phyloP scores from a whole-genome alignment of 2,797 vertebrate genomes.

The Australoheros facetus region DNA sequence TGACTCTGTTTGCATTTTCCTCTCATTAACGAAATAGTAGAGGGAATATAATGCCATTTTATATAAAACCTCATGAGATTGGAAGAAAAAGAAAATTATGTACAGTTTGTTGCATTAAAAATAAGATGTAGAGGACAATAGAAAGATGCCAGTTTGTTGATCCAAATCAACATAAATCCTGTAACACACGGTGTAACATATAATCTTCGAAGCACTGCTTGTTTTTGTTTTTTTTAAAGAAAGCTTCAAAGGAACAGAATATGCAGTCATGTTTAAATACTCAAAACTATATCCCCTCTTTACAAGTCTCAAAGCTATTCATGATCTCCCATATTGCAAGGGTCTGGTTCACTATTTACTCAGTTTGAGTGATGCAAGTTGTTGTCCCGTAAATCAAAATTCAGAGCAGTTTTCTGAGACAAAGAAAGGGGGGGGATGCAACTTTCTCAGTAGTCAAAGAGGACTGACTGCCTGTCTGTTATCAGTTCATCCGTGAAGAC shows the following conservation, averaged over 20 bases:
- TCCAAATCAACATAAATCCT: conserved; percentile 60
- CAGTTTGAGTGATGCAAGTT: background rate
- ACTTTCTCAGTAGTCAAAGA: conserved; percentile 64
- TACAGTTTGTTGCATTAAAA: conserved; percentile 51
- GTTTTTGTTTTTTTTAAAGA: background rate
- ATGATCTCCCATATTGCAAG: background rate
- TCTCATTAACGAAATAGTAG: conserved; percentile 24
- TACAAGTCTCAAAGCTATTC: conserved; percentile 9
- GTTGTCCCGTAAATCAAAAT: background rate
- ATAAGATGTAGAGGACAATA: conserved; percentile 33
- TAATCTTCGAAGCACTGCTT: conserved; percentile 51
- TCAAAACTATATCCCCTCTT: conserved; percentile 32
- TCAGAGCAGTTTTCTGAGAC: conserved; percentile 23
- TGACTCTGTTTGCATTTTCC: conserved; percentile 12
- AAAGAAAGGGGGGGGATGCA: conserved; percentile 22
- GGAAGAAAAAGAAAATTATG: conserved; percentile 10
- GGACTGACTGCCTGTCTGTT: conserved; percentile 32
- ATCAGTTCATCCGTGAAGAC: conserved; percentile 43
- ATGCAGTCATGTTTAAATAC: conserved; percentile 44
- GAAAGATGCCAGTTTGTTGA: conserved; percentile 54
- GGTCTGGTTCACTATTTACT: background rate
- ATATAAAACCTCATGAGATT: conserved; percentile 10
- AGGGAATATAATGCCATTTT: conserved; percentile 16
- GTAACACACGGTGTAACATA: conserved; percentile 65
- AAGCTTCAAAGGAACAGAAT: conserved; percentile 53